Base-by-base conservation (phyloP, 2,797 vertebrate species). In the Pipistrellus nathusii region DNA sequence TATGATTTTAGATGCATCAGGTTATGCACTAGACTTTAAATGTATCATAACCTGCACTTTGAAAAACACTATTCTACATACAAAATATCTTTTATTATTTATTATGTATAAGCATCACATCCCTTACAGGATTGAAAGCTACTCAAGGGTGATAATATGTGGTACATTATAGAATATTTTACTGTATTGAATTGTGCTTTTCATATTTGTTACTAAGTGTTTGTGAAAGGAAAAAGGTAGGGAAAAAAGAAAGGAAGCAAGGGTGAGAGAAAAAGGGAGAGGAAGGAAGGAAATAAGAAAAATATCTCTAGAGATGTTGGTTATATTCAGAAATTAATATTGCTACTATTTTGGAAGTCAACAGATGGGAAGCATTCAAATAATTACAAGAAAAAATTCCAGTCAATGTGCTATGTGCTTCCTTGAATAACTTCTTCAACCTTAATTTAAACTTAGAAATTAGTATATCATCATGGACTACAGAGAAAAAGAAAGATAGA, bases 401-500 rank as follows among this genome's bases (percentile, higher is more conserved):
- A 68, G 35, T 35, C 55, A 66, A 41, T 72, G 25, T 68, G 18
- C 11, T 68, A n/a, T 93, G 25, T 80, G 32, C 12, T 64, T 72
- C 62, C 38, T 55, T 88, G 25, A 71, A 35, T 84, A 86, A 86
- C 35, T 76, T 88, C 57, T 68, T 86, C 80, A 82, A 55, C 66
- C 32, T 85, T 64, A 90, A 21, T 59, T 53, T 88, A 90, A 80
- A 44, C 41, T 80, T 88, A 80, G 46, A 88, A 88, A 59, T 83
- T 41, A 25, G 9, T 90, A 23, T 86, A 78, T 32, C 5, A n/a
- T 53, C 23, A 71, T 72, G 15, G 30, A 76, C 59, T 55, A 7
- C 35, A 78, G 20, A 57, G 5, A 20, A 59, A 92, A 92, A 30
- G 72, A 82, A 73, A 85, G 20, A 75, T 1, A 44, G 25, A 95